Base-by-base conservation (phyloP, 2,888 invertebrate species). In the Andrena dorsata region DNA sequence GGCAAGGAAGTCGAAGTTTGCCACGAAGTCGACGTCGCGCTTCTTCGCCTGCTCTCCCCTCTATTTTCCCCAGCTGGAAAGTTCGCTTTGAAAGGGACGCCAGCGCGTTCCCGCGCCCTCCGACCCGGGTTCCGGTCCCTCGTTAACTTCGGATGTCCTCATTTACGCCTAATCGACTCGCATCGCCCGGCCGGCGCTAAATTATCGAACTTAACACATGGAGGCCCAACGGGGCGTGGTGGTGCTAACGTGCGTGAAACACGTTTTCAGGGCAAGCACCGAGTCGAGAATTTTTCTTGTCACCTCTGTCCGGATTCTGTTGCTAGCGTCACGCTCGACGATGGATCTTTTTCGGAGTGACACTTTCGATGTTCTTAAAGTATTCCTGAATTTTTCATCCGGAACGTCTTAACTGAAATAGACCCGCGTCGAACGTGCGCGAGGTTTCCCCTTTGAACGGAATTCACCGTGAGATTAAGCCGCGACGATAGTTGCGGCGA, bases 141-240 rank as follows among this genome's bases (percentile, higher is more conserved):
- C 88, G 83, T 88, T 86, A 88, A 88, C 82, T 86, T 82, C 65
- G 85, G 80, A 83, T 79, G 82, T 83, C 79, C 83, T 88, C 88
- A 80, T 88, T 88, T 85, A 85, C 87, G 83, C 83, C 87, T 86
- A 88, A 88, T 88, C 88, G 83, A 86, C 81, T 80, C 80, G 76
- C 85, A 82, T 82, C 83, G 73, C 73, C 75, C 63, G 80, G 75
- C 47, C 82, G 68, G 76, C 60, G 82, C 71, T 83, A 79, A 85
- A 84, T 85, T 86, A 86, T 88, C 86, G 77, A 85, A 82, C 80
- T 88, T 88, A 86, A 84, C 86, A 74, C 80, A 77, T 68, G 80
- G 75, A 80, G 58, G 58, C 69, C 66, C 78, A 77, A 60, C 53
- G 32, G 23, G 23, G 30, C 47, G 76, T 77, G 77, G 69, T 76